phyloP scores from a whole-genome alignment of 2,888 invertebrate species.

The Tenthredo scrophulariae region DNA sequence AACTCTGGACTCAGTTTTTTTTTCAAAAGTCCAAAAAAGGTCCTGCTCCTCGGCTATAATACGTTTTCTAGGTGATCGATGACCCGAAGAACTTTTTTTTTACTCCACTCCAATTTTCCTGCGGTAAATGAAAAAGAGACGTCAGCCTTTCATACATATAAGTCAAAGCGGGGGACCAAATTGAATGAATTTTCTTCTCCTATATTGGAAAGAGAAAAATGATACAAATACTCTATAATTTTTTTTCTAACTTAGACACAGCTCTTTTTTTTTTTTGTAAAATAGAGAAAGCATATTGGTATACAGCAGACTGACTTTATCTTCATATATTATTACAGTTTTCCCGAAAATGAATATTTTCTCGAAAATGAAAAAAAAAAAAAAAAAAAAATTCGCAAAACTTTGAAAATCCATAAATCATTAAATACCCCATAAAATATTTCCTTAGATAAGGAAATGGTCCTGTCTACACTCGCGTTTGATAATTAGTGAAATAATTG shows the following conservation, averaged over 20 bases:
- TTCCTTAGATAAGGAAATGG: not conserved
- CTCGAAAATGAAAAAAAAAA: no score
- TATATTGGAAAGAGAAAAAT: not conserved
- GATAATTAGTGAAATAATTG: not conserved
- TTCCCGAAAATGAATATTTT: no score
- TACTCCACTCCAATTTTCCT: not conserved
- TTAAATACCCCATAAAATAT: no score
- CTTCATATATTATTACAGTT: no score
- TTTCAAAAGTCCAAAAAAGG: no score
- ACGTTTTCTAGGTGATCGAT: not conserved
- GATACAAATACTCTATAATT: not conserved
- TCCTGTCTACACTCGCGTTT: no score
- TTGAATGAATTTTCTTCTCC: conserved; percentile 7
- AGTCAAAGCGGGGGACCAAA: not conserved
- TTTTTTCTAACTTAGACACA: not conserved
- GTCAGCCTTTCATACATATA: not conserved
- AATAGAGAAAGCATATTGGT: no score
- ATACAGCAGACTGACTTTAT: no score
- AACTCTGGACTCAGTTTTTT: no score
- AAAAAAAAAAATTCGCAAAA: no score
- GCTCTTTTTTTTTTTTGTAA: no score
- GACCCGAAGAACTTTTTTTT: not conserved
- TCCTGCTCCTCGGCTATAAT: no score
- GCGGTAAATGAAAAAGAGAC: not conserved
- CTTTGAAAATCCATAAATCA: not conserved